These are phyloP conservation scores for Oreotrochilus melanogaster DNA, from an alignment of 2,113 vertebrate genomes.

Conservation along the genomic window DNA sequence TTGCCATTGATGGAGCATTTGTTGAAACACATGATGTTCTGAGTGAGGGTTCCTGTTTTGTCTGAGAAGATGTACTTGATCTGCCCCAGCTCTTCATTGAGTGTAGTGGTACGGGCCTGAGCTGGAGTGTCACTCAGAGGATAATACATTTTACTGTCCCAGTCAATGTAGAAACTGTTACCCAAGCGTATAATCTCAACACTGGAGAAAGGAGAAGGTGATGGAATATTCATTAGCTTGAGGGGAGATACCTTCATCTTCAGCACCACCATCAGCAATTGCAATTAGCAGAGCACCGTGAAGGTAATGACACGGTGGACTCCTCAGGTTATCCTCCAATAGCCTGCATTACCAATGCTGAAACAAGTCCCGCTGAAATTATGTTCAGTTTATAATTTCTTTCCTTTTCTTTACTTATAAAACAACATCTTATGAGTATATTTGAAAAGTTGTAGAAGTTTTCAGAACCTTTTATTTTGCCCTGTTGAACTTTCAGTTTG, in stretches of 20 bases:
- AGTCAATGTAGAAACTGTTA: slow-evolving; percentile 95
- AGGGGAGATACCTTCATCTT: background rate
- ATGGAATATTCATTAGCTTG: background rate
- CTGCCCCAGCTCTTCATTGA: slow-evolving; percentile 96
- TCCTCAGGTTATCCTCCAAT: background rate
- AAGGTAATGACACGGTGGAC: background rate
- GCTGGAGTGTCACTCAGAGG: slow-evolving; percentile 85
- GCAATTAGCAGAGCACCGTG: background rate
- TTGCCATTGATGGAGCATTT: slow-evolving; percentile 92
- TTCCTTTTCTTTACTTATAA: background rate
- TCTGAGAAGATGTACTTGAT: slow-evolving; percentile 97
- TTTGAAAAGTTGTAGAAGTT: background rate
- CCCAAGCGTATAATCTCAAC: slow-evolving; percentile 95
- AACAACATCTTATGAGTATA: background rate
- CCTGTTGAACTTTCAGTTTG: no score
- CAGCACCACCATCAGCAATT: background rate
- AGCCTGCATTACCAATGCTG: background rate
- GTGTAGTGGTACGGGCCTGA: slow-evolving; percentile 92
- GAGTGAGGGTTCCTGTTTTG: slow-evolving; percentile 96
- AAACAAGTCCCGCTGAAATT: background rate
- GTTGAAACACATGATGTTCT: slow-evolving; percentile 97
- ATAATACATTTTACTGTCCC: slow-evolving; percentile 96
- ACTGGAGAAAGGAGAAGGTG: slow-evolving; percentile 69
- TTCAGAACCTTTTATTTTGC: background rate
- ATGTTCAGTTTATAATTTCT: background rate